Percentiles rank a stretch among this genome's conserved stretches.
These are phyloP conservation scores for Coranthus polyacanthus DNA, from an alignment of 2,797 vertebrate species.

Conservation along the genomic window DNA sequence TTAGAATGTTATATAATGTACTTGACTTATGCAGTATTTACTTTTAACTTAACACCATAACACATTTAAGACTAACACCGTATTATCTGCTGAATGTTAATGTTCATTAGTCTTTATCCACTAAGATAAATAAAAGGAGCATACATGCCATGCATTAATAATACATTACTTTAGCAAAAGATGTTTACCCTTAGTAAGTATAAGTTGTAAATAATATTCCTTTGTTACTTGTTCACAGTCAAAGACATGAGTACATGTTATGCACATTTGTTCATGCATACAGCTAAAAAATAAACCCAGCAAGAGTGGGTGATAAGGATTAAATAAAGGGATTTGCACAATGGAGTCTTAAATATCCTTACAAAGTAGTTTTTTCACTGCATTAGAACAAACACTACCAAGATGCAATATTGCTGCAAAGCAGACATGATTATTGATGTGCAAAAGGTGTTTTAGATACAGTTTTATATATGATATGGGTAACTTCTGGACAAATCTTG, in stretches of 20 bases:
- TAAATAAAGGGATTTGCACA: too few species aligned
- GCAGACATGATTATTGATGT: not conserved
- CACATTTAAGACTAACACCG: not conserved
- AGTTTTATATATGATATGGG: too few species aligned
- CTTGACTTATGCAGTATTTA: conserved; percentile 23
- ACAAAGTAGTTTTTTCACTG: too few species aligned
- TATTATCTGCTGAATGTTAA: not conserved
- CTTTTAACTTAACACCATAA: conserved; percentile 7
- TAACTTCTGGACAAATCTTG: not conserved
- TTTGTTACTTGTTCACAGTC: not conserved
- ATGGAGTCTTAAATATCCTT: too few species aligned
- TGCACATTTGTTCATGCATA: not conserved
- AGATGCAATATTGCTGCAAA: not conserved
- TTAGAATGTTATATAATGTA: conserved; percentile 10
- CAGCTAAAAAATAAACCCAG: not conserved
- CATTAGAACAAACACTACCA: not conserved
- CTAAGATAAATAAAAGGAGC: not conserved
- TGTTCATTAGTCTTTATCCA: not conserved
- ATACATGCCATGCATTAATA: not conserved
- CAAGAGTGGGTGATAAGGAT: not conserved
- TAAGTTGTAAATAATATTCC: not conserved
- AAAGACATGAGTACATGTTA: too few species aligned
- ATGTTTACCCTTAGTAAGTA: not conserved
- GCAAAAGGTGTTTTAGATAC: not conserved
- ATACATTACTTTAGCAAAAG: not conserved